Base-by-base conservation (phyloP, 2,797 vertebrate species). In the Bryconaethiops microstoma region DNA sequence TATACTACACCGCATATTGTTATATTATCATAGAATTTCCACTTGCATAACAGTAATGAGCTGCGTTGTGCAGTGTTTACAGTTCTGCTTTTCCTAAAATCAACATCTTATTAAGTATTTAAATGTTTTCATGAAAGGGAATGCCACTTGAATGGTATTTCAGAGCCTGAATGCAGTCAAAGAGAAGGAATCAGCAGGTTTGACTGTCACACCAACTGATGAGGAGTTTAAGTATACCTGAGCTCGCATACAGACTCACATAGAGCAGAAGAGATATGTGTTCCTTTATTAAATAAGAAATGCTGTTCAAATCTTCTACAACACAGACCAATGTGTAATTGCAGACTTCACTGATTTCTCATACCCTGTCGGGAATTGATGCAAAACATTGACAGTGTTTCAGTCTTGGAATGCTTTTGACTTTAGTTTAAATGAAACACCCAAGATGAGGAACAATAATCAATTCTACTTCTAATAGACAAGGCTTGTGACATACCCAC, bases 361-460 rank as follows among this genome's bases (percentile, higher is more conserved):
- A 77, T 78, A 55, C 55, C 25, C 64, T 16, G 71, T 63, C 39
- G 68, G 68, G 59, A 74, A 52, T 63, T 73, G 74, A 83, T 77
- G 74, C 67, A 73, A 83, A 80, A 77, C 78, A 74, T 65, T n/a
- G 72, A 75, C 25, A 45, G 17, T 76, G 74, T 60, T 75, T 55
- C 75, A 80, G 68, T 76, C 54, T 81, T 62, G 62, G 74, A 81
- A 76, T 77, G 75, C 71, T 70, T 81, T 80, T 81, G 35, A 63
- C 54, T 75, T 74, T 55, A 52, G 52, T 74, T 29, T n/a, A 60
- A 72, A 48, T n/a, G 62, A 76, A 67, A 73, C 60, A 40, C 60
- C 59, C 52, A 59, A 81, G 69, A 81, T 76, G 75, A 67, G 57
- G 65, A 80, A 83, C 78, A 81, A 75, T 81, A 78, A 85, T 81